Conservation (phyloP, 2,797 vertebrate genomes). For the Vespertilio murinus region DNA sequence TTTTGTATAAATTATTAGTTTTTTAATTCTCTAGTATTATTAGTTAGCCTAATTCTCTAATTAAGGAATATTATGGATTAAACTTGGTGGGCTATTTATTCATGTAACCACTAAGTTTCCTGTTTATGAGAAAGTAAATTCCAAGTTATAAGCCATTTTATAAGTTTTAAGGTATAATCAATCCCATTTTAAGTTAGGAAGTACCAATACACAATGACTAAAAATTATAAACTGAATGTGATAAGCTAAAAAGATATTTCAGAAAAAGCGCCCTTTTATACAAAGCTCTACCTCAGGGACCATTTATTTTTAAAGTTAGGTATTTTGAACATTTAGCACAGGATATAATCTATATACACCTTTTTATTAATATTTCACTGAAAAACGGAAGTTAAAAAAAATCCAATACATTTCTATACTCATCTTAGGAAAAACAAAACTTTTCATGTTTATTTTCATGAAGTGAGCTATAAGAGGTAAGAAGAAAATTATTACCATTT, state of each 20-base stretch:
- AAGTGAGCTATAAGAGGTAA: neutral
- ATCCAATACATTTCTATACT: neutral
- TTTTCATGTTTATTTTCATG: neutral
- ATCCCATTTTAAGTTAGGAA: neutral
- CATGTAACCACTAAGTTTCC: neutral
- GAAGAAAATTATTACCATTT: constrained; percentile 49
- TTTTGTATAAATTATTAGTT: constrained; percentile 23
- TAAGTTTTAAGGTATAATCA: constrained; percentile 38
- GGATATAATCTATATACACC: neutral
- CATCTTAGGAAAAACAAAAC: neutral
- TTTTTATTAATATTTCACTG: constrained; percentile 48
- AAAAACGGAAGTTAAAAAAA: constrained; percentile 39
- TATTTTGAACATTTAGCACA: constrained; percentile 33
- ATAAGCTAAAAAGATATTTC: neutral
- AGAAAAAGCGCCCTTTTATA: constrained; percentile 25
- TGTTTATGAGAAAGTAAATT: constrained; percentile 33
- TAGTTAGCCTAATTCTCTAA: constrained; percentile 2
- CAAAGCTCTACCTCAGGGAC: neutral
- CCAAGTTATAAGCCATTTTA: constrained; percentile 21
- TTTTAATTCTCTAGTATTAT: neutral
- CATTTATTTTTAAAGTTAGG: constrained; percentile 54
- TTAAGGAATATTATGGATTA: neutral
- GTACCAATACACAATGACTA: neutral
- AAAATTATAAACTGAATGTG: constrained; percentile 44
- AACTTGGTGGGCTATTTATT: neutral